Evolutionary conservation across 2,113 vertebrate species (phyloP).

Genomic region (Callopanchax toddi): DNA sequence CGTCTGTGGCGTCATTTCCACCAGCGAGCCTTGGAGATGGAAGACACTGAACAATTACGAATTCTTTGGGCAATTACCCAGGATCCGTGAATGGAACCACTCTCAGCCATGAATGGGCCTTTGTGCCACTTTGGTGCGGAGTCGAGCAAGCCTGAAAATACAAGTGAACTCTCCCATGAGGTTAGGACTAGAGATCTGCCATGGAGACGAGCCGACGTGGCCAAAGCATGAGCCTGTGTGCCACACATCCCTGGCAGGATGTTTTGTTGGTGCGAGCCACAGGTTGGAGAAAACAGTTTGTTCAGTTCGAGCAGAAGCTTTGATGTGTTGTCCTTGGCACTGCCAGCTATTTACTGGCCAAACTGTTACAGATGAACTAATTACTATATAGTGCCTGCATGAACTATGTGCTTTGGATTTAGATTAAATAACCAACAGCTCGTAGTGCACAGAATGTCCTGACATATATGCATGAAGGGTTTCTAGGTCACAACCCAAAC

Average conservation of each 20-base stretch:
- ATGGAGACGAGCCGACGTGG: constrained; percentile 65
- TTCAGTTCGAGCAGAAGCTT: constrained; percentile 44
- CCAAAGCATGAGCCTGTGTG: constrained; percentile 58
- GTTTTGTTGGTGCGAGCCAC: constrained; percentile 26
- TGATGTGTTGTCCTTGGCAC: constrained; percentile 45
- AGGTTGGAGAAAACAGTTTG: constrained; percentile 50
- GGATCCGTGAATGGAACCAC: constrained; percentile 77
- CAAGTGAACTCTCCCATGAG: constrained; percentile 78
- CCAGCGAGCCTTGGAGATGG: constrained; percentile 74
- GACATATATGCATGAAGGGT: too few relatives aligned
- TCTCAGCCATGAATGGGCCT: constrained; percentile 77
- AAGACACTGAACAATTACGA: constrained; percentile 76
- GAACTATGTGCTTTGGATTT: background rate
- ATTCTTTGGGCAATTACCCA: constrained; percentile 76
- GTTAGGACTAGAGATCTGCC: constrained; percentile 69
- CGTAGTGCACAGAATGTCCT: background rate
- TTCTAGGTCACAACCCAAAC: too few relatives aligned
- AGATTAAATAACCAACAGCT: background rate
- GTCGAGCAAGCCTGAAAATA: constrained; percentile 68
- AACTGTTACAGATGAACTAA: constrained; percentile 23
- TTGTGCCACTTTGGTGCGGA: constrained; percentile 72
- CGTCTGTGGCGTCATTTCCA: constrained; percentile 67
- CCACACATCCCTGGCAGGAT: constrained; percentile 30
- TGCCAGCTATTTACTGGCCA: constrained; percentile 21
- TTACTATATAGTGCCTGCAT: background rate